Conservation (phyloP, 2,888 invertebrate species). For the Mesorhabditis belari region DNA sequence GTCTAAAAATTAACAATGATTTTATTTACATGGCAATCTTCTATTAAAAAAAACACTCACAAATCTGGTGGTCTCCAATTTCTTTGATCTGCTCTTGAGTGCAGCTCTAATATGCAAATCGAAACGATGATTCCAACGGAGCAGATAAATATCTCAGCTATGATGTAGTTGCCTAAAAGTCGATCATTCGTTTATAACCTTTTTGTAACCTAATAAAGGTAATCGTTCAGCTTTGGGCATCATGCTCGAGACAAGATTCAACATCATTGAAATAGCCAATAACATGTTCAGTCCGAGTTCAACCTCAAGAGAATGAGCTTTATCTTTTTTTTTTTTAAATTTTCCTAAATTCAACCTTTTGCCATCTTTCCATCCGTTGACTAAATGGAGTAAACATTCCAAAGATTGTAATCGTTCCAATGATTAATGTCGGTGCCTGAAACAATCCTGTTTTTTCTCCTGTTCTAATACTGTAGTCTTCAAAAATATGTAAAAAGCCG, state of each 20-base stretch:
- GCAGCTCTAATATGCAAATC: slow-evolving; percentile 1
- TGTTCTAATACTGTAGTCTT: too few species aligned
- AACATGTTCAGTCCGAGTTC: slow-evolving; percentile 30
- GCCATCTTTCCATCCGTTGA: slow-evolving; percentile 18
- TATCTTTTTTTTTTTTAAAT: not conserved
- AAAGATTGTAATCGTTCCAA: slow-evolving; percentile 30
- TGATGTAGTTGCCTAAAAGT: slow-evolving; percentile 22
- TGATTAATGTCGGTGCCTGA: slow-evolving; percentile 32
- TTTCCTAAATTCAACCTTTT: slow-evolving; percentile 15
- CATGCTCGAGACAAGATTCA: slow-evolving; percentile 33
- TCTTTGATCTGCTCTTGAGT: not conserved
- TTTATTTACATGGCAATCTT: too few species aligned
- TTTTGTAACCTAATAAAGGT: slow-evolving; percentile 22
- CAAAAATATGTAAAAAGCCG: too few species aligned
- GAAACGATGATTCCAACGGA: slow-evolving; percentile 18
- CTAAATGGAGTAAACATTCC: slow-evolving; percentile 34
- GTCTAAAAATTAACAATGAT: too few species aligned
- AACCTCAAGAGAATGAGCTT: slow-evolving; percentile 6
- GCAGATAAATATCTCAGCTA: slow-evolving; percentile 24
- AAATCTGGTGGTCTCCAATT: not conserved
- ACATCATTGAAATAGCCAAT: slow-evolving; percentile 34
- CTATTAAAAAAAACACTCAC: not conserved
- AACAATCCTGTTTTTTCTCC: too few species aligned
- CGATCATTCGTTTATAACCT: not conserved
- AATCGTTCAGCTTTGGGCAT: slow-evolving; percentile 35